A percentile compares a stretch with the other conserved stretches of the same genome.
These are phyloP conservation scores for Paracentrotus lividus DNA, from an alignment of 53 echinoderm and acorn worm species.

Conservation along the genomic window DNA sequence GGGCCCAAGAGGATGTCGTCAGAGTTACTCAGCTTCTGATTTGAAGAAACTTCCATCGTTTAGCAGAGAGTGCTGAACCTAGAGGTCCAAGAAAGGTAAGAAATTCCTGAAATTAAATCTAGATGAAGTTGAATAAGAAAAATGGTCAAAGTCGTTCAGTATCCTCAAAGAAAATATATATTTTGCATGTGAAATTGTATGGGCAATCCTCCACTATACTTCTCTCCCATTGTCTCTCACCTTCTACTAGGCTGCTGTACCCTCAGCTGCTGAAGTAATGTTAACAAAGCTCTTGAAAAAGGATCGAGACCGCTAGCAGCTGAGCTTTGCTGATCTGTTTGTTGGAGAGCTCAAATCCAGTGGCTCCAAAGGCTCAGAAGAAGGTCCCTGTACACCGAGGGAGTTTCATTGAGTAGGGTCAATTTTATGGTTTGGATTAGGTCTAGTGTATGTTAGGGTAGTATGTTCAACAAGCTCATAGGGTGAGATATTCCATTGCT, in stretches of 20 bases:
- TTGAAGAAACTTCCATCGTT: constrained; percentile 94
- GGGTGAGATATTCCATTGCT: no score
- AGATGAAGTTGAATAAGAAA: neutral
- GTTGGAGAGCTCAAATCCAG: constrained; percentile 98
- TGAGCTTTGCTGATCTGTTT: constrained; percentile 92
- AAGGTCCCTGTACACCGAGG: constrained; percentile 97
- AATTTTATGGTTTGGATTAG: no score
- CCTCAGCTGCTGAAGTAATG: constrained; percentile 96
- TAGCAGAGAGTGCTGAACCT: constrained; percentile 95
- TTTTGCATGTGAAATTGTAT: no score
- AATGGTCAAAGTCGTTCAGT: no score
- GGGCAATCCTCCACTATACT: no score
- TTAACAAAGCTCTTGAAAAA: constrained; percentile 94
- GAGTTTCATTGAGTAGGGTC: no score
- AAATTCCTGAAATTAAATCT: neutral
- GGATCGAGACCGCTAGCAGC: constrained; percentile 88
- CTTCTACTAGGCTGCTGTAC: constrained; percentile 94
- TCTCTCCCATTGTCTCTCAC: neutral
- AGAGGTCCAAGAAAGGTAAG: constrained; percentile 97
- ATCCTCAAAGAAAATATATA: no score
- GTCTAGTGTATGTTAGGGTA: no score
- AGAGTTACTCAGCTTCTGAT: constrained; percentile 86
- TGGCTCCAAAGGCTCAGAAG: constrained; percentile 99
- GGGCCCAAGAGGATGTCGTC: constrained; percentile 79
- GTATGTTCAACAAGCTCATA: no score